Evolutionary conservation across 1,140 invertebrate species (phyloP).

Genomic region (Streblospio benedicti): DNA sequence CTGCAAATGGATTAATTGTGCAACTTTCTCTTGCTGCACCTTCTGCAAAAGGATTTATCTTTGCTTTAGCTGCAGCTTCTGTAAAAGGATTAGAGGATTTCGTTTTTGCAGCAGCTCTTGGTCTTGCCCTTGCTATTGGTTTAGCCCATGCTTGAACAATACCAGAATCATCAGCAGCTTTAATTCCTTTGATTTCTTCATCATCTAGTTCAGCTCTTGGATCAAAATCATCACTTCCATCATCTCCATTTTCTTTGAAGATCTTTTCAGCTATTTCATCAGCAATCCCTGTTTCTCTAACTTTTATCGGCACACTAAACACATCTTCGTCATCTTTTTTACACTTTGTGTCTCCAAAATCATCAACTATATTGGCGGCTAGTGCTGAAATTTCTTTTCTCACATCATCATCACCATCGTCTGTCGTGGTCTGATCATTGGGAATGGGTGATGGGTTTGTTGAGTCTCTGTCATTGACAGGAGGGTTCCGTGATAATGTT

Average conservation of each 20-base stretch:
- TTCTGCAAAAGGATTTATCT: not conserved
- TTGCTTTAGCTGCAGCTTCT: not conserved
- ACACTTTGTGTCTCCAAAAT: no score
- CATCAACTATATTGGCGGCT: no score
- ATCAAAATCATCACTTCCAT: not conserved
- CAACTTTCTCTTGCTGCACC: not conserved
- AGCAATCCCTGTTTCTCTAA: not conserved
- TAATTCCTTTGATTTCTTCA: not conserved
- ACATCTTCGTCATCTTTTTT: no score
- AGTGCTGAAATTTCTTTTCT: no score
- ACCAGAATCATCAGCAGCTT: not conserved
- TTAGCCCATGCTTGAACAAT: not conserved
- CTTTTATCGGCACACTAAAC: no score
- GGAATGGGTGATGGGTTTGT: no score
- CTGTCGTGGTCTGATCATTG: no score
- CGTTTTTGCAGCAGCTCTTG: not conserved
- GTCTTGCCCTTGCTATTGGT: conserved; percentile 7
- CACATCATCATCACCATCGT: no score
- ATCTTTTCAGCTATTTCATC: not conserved
- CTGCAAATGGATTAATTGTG: conserved; percentile 7
- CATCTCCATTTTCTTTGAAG: not conserved
- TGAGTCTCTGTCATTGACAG: no score
- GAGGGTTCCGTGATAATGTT: no score
- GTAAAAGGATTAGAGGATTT: conserved; percentile 9
- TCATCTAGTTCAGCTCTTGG: not conserved